Evolutionary conservation across 2,113 vertebrate species (phyloP), one percentile per base, ranked within the genome.

Genomic region (Amazona guildingii): DNA sequence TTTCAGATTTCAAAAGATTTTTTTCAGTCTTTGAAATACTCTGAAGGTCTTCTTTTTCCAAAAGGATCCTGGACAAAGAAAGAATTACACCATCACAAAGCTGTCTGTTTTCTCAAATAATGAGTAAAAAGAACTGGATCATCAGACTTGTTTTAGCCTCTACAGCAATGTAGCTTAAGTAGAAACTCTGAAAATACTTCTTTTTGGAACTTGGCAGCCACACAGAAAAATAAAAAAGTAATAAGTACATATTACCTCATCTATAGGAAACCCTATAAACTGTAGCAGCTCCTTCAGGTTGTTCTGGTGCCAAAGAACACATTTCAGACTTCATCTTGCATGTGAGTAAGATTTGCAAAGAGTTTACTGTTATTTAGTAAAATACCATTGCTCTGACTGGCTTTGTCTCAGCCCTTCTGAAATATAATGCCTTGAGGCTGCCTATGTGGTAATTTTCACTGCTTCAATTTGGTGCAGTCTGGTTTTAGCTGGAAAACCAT

Each of bases 241-340:
- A 3, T 49, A 70, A 76, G 20, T 55, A 37, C 35, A 23, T 75
- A 88, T 97, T 96, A 85, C 81, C 73, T 95, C 81, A 94, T 72
- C 84, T 87, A 3, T 55, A 96, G 95, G 90, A 96, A 96, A 86
- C 35, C 54, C 59, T 84, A 18, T 94, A 41, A 92, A 94, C 59
- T 64, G 67, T 57, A 79, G 69, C 31, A 78, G 63, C 51, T 95
- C 93, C 39, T 83, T 95, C 68, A 92, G 44, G 28, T 78, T 79
- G 27, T 43, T 95, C 69, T 87, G 25, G 63, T 91, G 88, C 86
- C 70, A 91, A 94, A 74, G 31, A 94, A 85, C 76, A 77, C 68
- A 85, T 87, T 97, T 97, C 88, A 85, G 43, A 57, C 86, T 94
- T 96, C n/a, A 67, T 94, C n/a, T 70, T 90, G 27, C 78, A 3